Conservation (phyloP, 2,113 vertebrate genomes). For the Empidonax traillii region DNA sequence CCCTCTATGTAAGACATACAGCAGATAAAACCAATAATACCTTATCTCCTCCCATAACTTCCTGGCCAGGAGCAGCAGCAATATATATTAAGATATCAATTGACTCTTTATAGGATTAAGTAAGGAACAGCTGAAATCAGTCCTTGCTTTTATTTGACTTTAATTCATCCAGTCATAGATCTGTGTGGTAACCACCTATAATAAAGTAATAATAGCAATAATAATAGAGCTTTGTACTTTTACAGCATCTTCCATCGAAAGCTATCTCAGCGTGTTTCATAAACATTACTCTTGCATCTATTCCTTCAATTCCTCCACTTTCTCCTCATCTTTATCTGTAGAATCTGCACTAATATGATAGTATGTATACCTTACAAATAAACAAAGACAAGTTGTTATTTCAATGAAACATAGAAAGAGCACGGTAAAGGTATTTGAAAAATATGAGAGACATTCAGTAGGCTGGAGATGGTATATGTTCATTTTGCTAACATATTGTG, state of each 20-base stretch:
- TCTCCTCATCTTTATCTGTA: not conserved
- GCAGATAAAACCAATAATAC: constrained; percentile 45
- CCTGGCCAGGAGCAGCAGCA: constrained; percentile 42
- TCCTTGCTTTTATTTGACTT: constrained; percentile 56
- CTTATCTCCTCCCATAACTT: constrained; percentile 57
- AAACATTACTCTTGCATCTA: constrained; percentile 3
- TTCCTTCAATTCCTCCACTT: constrained; percentile 14
- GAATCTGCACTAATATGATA: not conserved
- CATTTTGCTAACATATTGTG: constrained; percentile 22
- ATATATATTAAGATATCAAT: constrained; percentile 60
- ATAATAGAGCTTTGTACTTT: constrained; percentile 20
- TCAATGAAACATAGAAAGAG: not conserved
- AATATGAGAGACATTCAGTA: constrained; percentile 1
- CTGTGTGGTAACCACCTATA: constrained; percentile 37
- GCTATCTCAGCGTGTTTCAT: not conserved
- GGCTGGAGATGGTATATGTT: not conserved
- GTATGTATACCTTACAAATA: not conserved
- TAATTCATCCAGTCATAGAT: constrained; percentile 53
- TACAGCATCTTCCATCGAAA: not conserved
- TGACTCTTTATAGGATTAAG: constrained; percentile 60
- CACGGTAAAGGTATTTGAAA: not conserved
- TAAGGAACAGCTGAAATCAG: constrained; percentile 46
- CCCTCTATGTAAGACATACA: not conserved
- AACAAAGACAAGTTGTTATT: not conserved
- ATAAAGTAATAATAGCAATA: constrained; percentile 43